Conservation (phyloP, 1,140 invertebrate genomes). For the Drosophila bocqueti region DNA sequence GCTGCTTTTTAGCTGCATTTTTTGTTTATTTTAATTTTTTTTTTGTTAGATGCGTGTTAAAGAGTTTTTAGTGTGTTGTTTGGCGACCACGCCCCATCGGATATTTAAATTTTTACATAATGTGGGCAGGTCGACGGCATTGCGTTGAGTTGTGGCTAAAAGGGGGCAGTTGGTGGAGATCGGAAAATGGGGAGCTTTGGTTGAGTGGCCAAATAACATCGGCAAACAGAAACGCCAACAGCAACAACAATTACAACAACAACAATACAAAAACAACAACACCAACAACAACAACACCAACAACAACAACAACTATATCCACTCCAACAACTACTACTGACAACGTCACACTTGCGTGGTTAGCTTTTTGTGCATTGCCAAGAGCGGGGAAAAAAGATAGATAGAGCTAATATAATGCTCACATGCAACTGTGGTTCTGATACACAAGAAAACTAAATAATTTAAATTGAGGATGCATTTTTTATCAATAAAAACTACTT, state of each 20-base stretch:
- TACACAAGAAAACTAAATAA: not conserved
- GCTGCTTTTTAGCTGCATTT: not conserved
- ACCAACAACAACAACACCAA: slow-evolving; percentile 18
- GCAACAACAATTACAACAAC: slow-evolving; percentile 17
- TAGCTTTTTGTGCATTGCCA: slow-evolving; percentile 57
- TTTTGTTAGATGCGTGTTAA: slow-evolving; percentile 38
- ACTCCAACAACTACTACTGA: slow-evolving; percentile 28
- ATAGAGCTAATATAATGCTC: not conserved
- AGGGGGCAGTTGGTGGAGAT: not conserved
- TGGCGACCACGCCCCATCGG: slow-evolving; percentile 55
- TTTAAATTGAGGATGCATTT: not conserved
- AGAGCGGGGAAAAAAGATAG: slow-evolving; percentile 3
- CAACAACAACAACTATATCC: slow-evolving; percentile 25
- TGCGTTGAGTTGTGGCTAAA: slow-evolving; percentile 7
- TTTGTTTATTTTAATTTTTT: slow-evolving; percentile 4
- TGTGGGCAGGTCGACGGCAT: slow-evolving; percentile 47
- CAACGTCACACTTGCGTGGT: slow-evolving; percentile 78
- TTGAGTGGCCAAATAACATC: slow-evolving; percentile 65
- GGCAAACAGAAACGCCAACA: slow-evolving; percentile 10
- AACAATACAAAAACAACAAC: slow-evolving; percentile 16
- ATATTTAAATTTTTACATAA: slow-evolving; percentile 71
- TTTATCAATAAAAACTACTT: not conserved
- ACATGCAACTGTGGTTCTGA: slow-evolving; percentile 20
- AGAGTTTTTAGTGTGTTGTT: slow-evolving; percentile 55
- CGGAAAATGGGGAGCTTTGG: slow-evolving; percentile 63